Evolutionary conservation across 1,140 invertebrate genomes (phyloP).

Genomic region (Drosophila bocki): DNA sequence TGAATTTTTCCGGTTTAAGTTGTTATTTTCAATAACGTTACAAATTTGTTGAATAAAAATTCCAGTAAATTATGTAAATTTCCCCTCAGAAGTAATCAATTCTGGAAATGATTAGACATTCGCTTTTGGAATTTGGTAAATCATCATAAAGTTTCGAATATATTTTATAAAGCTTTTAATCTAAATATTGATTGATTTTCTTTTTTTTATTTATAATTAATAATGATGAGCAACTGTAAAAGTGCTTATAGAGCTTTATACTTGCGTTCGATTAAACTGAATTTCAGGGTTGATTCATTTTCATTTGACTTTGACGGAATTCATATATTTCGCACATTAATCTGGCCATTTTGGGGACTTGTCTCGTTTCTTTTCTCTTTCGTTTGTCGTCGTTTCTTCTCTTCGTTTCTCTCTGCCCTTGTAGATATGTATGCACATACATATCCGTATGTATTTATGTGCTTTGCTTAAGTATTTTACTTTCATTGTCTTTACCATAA

Average conservation of each 20-base stretch:
- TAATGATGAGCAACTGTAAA: not conserved
- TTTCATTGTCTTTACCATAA: constrained; percentile 43
- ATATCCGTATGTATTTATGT: constrained; percentile 6
- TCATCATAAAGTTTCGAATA: not conserved
- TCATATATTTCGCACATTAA: constrained; percentile 64
- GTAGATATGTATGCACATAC: constrained; percentile 25
- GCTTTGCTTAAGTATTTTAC: constrained; percentile 21
- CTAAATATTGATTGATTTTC: not conserved
- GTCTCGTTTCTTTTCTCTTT: constrained; percentile 16
- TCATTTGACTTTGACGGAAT: constrained; percentile 50
- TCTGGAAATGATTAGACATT: not conserved
- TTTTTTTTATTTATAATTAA: not conserved
- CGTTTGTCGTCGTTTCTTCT: constrained; percentile 20
- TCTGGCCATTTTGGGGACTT: constrained; percentile 30
- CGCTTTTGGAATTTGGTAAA: not conserved
- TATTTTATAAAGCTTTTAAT: not conserved
- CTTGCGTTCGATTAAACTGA: constrained; percentile 32
- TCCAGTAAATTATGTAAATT: not conserved
- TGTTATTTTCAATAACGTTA: no score
- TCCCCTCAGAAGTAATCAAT: not conserved
- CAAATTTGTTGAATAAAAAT: not conserved
- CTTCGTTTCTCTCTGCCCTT: constrained; percentile 28
- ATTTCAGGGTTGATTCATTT: constrained; percentile 9
- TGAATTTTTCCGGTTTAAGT: no score
- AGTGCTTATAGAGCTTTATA: not conserved